Base-by-base conservation (phyloP, 2,888 invertebrate genomes). In the Chironomus tentans region DNA sequence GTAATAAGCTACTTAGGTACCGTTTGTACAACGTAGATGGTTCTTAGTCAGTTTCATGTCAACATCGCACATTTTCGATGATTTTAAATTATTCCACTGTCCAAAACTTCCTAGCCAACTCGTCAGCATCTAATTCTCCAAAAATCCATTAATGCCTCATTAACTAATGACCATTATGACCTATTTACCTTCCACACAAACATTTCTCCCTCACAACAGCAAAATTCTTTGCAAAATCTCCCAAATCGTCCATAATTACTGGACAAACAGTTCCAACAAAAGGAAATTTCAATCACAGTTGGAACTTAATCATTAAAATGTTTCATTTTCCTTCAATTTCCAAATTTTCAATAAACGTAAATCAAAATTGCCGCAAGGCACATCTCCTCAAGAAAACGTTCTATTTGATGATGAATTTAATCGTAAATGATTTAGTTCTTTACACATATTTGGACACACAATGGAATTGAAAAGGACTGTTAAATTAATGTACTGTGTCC, bases 401-500 rank as follows among this genome's bases (percentile, higher is more conserved):
- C n/a, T n/a, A n/a, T n/a, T 65, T 24, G 21, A 46, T 62, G 72
- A 72, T 24, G 22, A 72, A 72, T 61, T 72, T 18, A 72, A 10
- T 56, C 28, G 61, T 24, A 61, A 72, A 72, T 62, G 72, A 73
- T 74, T 48, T 47, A 74, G 74, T 74, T 74, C 18, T 74, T 74
- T 68, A 74, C 74, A 74, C 74, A 74, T 68, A 56, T 61, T 61
- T 72, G 72, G 72, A 72, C 72, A 72, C 28, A 56, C 13, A 28
- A 68, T 38, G n/a, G 65, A 68, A 65, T 21, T 48, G 21, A 13
- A 22, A 22, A 15, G 56, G 21, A 65, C 65, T 65, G 38, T 38
- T 22, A 74, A 74, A 74, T 74, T 74, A 74, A 74, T 74, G 74
- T 68, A 38, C 74, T 74, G 74, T 74, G 74, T 74, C 74, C 74